Percentiles rank a stretch among this genome's conserved stretches.
phyloP scores from a whole-genome alignment of 2,113 vertebrate genomes.

The Syngnathus typhle region DNA sequence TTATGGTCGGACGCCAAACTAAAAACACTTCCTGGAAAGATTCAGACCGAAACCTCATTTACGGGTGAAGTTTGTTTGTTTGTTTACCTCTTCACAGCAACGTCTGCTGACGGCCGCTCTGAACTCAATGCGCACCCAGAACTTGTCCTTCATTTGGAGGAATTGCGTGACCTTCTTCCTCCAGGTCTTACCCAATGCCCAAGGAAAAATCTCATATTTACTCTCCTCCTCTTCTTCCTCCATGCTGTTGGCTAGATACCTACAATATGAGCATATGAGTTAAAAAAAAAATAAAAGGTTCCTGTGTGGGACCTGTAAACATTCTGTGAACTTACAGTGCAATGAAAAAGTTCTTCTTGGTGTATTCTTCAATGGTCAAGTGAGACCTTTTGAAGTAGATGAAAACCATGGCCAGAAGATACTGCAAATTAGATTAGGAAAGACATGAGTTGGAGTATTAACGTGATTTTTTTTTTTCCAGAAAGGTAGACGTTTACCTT shows the following conservation, averaged over 20 bases:
- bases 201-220: slow-evolving; percentile 95
- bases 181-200: slow-evolving; percentile 91
- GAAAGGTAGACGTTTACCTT: slow-evolving; percentile 69
- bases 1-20: slow-evolving; percentile 7
- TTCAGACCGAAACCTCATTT: not conserved
- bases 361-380: slow-evolving; percentile 82
- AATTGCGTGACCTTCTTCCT: slow-evolving; percentile 82
- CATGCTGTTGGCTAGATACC: slow-evolving; percentile 95
- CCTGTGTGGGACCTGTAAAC: not conserved
- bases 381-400: slow-evolving; percentile 96
- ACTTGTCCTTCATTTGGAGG: slow-evolving; percentile 81
- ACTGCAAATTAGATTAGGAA: slow-evolving; percentile 67
- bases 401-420: slow-evolving; percentile 96
- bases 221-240: slow-evolving; percentile 93
- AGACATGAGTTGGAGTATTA: not conserved
- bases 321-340: slow-evolving; percentile 82
- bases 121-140: slow-evolving; percentile 88
- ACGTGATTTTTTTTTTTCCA: not conserved
- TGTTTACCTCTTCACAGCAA: slow-evolving; percentile 89
- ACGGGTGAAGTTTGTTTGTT: not conserved
- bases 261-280: slow-evolving; percentile 39
- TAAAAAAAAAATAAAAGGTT: not conserved
- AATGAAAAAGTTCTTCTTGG: slow-evolving; percentile 88
- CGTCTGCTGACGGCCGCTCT: slow-evolving; percentile 89
- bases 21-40: slow-evolving; percentile 7